Conservation (phyloP, 2,888 invertebrate species). For the Hermaeophaga mercurialis region DNA sequence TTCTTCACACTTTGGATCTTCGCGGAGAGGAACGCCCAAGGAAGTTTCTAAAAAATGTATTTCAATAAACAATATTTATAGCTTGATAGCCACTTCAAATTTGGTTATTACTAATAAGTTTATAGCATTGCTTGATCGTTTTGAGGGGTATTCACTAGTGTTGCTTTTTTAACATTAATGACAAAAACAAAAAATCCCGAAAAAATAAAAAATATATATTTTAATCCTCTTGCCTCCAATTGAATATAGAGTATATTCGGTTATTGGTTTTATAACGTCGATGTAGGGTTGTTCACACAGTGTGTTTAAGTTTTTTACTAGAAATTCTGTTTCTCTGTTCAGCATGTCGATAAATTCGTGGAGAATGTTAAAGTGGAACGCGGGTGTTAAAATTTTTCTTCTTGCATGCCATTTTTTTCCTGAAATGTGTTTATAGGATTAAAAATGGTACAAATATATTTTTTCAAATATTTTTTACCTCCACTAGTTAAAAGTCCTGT, state of each 20-base stretch:
- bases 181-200: no score
- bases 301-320: slow-evolving; percentile 26
- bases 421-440: slow-evolving; percentile 6
- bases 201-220: background rate
- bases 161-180: no score
- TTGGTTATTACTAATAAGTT: no score
- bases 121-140: no score
- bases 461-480: slow-evolving; percentile 24
- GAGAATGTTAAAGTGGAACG: slow-evolving; percentile 40
- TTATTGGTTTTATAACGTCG: slow-evolving; percentile 34
- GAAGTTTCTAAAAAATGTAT: slow-evolving; percentile 31
- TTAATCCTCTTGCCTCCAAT: slow-evolving; percentile 32
- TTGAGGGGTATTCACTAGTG: no score
- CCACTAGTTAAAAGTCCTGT: slow-evolving; percentile 37
- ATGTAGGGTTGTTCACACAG: slow-evolving; percentile 23
- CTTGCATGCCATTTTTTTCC: slow-evolving; percentile 37
- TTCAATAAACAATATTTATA: no score
- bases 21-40: slow-evolving; percentile 22
- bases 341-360: slow-evolving; percentile 36
- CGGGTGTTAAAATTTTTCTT: slow-evolving; percentile 39
- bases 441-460: no score
- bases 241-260: slow-evolving; percentile 34
- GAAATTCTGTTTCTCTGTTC: slow-evolving; percentile 33
- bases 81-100: no score
- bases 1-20: slow-evolving; percentile 9